phyloP scores from a whole-genome alignment of 2,888 invertebrate species.

The Epinotia nisella region DNA sequence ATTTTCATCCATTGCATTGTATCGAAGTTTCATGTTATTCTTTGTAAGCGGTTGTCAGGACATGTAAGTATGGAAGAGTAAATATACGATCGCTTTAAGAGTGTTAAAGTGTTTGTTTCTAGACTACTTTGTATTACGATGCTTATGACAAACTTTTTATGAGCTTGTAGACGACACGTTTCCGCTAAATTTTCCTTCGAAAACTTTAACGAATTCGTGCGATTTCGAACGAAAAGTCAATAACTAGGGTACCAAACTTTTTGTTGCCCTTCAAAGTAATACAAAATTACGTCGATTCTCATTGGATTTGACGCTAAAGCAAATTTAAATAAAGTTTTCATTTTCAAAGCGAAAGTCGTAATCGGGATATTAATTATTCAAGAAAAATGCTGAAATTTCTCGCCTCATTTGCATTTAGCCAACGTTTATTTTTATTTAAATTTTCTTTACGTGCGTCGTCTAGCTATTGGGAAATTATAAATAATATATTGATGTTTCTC shows the following conservation, averaged over 20 bases:
- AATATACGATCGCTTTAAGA: conserved; percentile 24
- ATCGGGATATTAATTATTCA: conserved; percentile 52
- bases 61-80: conserved; percentile 25
- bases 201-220: conserved; percentile 1
- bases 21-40: conserved; percentile 53
- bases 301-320: conserved; percentile 49
- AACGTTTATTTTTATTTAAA: conserved; percentile 52
- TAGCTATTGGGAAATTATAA: conserved; percentile 11
- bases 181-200: neutral
- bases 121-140: neutral
- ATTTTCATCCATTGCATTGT: conserved; percentile 59
- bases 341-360: conserved; percentile 49
- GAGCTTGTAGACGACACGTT: neutral
- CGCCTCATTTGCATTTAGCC: conserved; percentile 48
- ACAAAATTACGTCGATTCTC: conserved; percentile 48
- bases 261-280: conserved; percentile 47
- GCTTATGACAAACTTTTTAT: conserved; percentile 14
- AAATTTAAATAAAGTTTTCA: conserved; percentile 53
- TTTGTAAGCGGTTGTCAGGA: conserved; percentile 48
- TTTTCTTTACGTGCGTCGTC: conserved; percentile 8
- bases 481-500: neutral
- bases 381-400: conserved; percentile 50
- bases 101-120: conserved; percentile 8
- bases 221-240: conserved; percentile 7
- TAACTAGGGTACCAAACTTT: conserved; percentile 36